Percentiles rank a stretch among this genome's conserved stretches.
phyloP scores from a whole-genome alignment of 2,797 vertebrate species.

The Amphiprion clarkii region DNA sequence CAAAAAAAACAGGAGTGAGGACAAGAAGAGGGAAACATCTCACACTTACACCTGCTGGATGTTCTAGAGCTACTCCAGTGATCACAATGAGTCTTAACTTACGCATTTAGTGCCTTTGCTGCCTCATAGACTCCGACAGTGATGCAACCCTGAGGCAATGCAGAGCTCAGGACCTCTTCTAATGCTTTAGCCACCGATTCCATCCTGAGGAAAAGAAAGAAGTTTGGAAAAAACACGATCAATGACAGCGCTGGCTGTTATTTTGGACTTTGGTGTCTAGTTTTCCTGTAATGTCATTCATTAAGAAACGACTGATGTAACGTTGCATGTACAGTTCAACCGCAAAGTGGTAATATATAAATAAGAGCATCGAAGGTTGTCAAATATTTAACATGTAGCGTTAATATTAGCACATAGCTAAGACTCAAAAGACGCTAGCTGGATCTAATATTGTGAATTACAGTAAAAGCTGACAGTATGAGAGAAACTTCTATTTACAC shows the following conservation, averaged over 20 bases:
- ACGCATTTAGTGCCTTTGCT: slow-evolving; percentile 96
- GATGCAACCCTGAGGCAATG: slow-evolving; percentile 93
- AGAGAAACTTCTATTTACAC: neutral
- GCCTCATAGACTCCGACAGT: slow-evolving; percentile 95
- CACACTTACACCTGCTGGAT: neutral
- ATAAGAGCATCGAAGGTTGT: too few species aligned
- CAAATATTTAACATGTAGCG: too few species aligned
- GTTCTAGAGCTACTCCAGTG: neutral
- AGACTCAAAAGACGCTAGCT: neutral
- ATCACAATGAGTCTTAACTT: slow-evolving; percentile 67
- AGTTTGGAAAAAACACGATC: neutral
- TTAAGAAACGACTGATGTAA: slow-evolving; percentile 1
- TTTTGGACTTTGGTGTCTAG: neutral
- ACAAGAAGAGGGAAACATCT: neutral
- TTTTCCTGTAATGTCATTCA: too few species aligned
- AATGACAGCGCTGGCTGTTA: neutral
- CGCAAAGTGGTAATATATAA: neutral
- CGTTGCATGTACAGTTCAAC: neutral
- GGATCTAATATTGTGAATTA: too few species aligned
- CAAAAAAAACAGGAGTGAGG: neutral
- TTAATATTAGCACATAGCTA: neutral
- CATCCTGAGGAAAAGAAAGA: slow-evolving; percentile 85
- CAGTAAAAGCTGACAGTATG: too few species aligned
- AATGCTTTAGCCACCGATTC: slow-evolving; percentile 92
- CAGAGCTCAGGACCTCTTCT: slow-evolving; percentile 93